A percentile compares a stretch with the other conserved stretches of the same genome.
Evolutionary conservation across 2,797 vertebrate genomes (phyloP).

Genomic region (Denticeps clupeoides): DNA sequence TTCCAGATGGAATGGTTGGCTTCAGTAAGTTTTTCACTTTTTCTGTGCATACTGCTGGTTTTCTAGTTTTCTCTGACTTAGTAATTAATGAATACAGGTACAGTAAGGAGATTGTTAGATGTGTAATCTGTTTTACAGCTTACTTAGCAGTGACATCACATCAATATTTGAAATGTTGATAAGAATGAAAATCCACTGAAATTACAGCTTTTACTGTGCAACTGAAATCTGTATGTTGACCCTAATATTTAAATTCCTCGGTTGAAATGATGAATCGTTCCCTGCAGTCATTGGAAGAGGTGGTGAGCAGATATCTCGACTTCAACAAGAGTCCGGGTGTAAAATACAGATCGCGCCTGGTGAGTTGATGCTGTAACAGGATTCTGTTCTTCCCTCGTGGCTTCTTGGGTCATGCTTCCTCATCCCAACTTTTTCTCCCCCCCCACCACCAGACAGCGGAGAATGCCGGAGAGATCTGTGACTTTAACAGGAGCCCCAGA

Average conservation of each 20-base stretch:
- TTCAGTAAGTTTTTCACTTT: conserved; percentile 79
- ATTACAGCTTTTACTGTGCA: too few species aligned
- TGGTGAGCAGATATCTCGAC: conserved; percentile 95
- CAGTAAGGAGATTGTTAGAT: too few species aligned
- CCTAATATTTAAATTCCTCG: too few species aligned
- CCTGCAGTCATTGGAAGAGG: conserved; percentile 90
- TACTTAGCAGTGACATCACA: too few species aligned
- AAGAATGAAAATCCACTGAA: too few species aligned
- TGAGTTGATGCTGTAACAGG: conserved; percentile 36
- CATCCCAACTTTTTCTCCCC: conserved; percentile 6
- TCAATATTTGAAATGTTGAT: too few species aligned
- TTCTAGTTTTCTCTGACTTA: too few species aligned
- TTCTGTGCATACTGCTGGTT: accelerated
- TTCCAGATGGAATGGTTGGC: conserved; percentile 98
- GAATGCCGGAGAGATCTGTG: conserved; percentile 90
- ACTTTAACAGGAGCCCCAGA: conserved; percentile 89
- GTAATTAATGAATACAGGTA: too few species aligned
- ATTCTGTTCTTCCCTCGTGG: neutral
- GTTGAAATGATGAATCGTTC: too few species aligned
- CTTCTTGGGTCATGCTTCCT: neutral
- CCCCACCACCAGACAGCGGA: conserved; percentile 72
- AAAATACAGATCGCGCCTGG: conserved; percentile 99
- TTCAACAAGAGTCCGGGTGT: conserved; percentile 96
- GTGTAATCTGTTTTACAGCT: too few species aligned
- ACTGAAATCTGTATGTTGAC: too few species aligned